Percentiles rank a stretch among this genome's conserved stretches.
phyloP scores from a whole-genome alignment of 1,140 invertebrate species.

The Oreohelix idahoensis region DNA sequence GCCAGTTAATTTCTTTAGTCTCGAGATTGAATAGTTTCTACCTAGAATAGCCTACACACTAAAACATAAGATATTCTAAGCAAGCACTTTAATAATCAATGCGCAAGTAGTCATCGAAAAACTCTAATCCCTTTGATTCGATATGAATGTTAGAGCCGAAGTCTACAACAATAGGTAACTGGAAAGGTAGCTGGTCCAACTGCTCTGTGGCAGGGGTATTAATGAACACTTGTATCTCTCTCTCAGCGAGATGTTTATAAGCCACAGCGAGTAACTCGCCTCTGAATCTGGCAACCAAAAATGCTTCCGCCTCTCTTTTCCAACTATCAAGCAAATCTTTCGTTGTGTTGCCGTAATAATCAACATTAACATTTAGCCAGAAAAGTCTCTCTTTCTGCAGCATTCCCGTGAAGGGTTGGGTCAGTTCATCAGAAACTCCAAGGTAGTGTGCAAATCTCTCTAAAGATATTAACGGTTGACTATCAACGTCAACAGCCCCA shows the following conservation, averaged over 20 bases:
- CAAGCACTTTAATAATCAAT: no score
- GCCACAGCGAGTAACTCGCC: neutral
- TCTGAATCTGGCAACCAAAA: neutral
- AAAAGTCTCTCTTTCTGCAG: neutral
- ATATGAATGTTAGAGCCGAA: neutral
- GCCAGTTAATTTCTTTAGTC: no score
- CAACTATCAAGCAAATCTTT: neutral
- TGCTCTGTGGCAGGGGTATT: neutral
- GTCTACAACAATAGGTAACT: neutral
- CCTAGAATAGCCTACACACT: no score
- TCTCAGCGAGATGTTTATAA: neutral
- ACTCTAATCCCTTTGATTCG: neutral
- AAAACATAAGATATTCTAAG: no score
- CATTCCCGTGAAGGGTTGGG: neutral
- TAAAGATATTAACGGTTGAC: neutral
- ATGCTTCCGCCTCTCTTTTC: neutral
- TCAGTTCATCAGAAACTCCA: neutral
- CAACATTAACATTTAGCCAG: neutral
- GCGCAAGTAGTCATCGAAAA: neutral
- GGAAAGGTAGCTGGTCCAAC: neutral
- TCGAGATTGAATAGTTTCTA: no score
- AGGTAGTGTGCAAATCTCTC: neutral
- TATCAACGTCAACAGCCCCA: neutral
- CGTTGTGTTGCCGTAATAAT: neutral
- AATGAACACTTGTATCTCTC: neutral